Conservation (phyloP, 92 coral and sea anemone species). For the Pocillopora meandrina region DNA sequence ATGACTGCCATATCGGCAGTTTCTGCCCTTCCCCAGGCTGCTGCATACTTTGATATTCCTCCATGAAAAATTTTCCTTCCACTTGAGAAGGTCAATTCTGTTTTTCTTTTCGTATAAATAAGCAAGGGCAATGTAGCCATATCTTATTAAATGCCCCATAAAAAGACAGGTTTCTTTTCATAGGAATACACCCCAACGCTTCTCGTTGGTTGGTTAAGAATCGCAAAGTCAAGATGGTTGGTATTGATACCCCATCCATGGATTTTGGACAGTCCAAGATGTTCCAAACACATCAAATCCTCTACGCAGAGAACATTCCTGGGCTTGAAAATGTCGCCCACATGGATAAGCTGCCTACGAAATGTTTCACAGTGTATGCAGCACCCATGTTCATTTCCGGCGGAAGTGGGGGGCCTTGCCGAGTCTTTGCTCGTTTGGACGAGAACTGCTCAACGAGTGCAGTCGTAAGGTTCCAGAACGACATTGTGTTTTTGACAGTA, state of each 20-base stretch:
- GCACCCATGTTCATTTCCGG: slow-evolving; percentile 72
- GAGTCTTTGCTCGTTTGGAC: slow-evolving; percentile 66
- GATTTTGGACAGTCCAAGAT: slow-evolving; percentile 75
- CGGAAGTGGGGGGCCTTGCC: slow-evolving; percentile 78
- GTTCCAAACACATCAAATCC: slow-evolving; percentile 55
- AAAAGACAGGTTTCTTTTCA: background rate
- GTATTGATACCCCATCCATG: slow-evolving; percentile 76
- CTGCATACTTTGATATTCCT: too few species aligned
- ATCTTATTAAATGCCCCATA: too few species aligned
- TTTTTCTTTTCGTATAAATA: too few species aligned
- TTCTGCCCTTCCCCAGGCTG: too few species aligned
- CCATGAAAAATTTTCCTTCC: too few species aligned
- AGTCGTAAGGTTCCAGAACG: background rate
- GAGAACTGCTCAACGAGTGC: background rate
- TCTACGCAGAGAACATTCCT: slow-evolving; percentile 58
- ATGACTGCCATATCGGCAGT: too few species aligned
- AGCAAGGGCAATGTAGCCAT: too few species aligned
- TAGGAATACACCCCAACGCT: slow-evolving; percentile 52
- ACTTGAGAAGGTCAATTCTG: too few species aligned
- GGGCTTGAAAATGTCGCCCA: slow-evolving; percentile 80
- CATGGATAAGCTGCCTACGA: slow-evolving; percentile 69
- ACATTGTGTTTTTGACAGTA: background rate
- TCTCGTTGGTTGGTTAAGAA: slow-evolving; percentile 53
- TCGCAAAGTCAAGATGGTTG: slow-evolving; percentile 68
- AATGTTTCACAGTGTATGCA: slow-evolving; percentile 71